Conservation (phyloP, 2,113 vertebrate species). For the Neogobius melanostomus region DNA sequence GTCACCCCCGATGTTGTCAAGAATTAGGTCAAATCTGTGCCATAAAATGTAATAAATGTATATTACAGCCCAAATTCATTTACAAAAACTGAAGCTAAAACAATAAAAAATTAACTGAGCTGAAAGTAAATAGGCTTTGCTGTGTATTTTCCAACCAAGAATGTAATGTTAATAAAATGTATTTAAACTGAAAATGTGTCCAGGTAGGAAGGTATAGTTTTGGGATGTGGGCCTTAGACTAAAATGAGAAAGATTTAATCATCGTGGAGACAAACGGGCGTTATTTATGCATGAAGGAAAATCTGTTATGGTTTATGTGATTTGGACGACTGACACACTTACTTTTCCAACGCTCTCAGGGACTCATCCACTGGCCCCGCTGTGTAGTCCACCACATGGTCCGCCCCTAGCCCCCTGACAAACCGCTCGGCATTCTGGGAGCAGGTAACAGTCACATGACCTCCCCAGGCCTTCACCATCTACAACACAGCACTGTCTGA, state of each 20-base stretch:
- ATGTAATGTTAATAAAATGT: neutral
- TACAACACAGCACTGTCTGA: conserved; percentile 53
- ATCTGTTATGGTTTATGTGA: neutral
- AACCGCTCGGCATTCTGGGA: conserved; percentile 84
- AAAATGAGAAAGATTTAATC: neutral
- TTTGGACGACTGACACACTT: conserved; percentile 31
- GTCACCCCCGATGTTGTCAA: conserved; percentile 91
- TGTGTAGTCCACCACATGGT: conserved; percentile 89
- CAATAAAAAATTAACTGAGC: too few species aligned
- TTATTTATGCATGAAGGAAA: conserved; percentile 2
- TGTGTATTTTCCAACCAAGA: too few species aligned
- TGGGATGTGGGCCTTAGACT: neutral
- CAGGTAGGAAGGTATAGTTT: neutral
- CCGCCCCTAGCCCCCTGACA: conserved; percentile 85
- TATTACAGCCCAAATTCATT: neutral
- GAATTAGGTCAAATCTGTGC: conserved; percentile 85
- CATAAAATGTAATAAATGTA: neutral
- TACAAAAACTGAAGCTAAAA: neutral
- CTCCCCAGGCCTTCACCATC: conserved; percentile 92
- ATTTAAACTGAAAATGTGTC: neutral
- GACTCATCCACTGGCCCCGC: conserved; percentile 77
- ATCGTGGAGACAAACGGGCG: neutral
- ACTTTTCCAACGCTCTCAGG: conserved; percentile 82
- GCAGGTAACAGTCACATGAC: conserved; percentile 93
- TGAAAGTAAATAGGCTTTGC: too few species aligned